Conservation (phyloP, 2,797 vertebrate species). For the Lophotriccus pileatus region DNA sequence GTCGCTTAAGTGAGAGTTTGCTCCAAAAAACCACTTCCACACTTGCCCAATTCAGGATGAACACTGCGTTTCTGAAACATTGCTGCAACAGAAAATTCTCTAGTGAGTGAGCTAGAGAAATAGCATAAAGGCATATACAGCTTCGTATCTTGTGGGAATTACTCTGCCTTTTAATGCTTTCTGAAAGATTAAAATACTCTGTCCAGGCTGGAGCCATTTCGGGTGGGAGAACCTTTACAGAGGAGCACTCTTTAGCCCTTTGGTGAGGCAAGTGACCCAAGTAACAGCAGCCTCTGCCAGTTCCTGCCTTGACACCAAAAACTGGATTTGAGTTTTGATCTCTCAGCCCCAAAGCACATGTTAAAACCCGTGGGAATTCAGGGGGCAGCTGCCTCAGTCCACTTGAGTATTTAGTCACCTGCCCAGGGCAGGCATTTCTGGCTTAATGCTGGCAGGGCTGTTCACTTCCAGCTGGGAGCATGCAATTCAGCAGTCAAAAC, state of each 20-base stretch:
- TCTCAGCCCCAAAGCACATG: background rate
- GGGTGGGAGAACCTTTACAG: background rate
- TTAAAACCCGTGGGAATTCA: background rate
- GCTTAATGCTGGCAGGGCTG: background rate
- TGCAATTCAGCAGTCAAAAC: background rate
- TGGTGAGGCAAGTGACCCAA: background rate
- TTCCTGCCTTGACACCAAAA: background rate
- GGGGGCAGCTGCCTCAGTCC: background rate
- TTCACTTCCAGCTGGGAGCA: background rate
- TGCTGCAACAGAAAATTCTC: background rate
- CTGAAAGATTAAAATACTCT: background rate
- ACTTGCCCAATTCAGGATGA: background rate
- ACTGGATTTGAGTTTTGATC: background rate
- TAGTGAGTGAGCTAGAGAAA: background rate
- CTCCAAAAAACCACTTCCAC: slow-evolving; percentile 12
- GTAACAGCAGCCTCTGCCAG: background rate
- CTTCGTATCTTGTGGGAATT: background rate
- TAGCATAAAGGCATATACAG: background rate
- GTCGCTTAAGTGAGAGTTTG: background rate
- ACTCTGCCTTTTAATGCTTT: background rate
- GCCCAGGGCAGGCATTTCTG: background rate
- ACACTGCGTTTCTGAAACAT: background rate
- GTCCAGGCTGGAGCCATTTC: background rate
- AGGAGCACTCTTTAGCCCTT: background rate
- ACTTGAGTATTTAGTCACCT: background rate